phyloP scores from a whole-genome alignment of 1,140 invertebrate species.

The Listronotus oregonensis region DNA sequence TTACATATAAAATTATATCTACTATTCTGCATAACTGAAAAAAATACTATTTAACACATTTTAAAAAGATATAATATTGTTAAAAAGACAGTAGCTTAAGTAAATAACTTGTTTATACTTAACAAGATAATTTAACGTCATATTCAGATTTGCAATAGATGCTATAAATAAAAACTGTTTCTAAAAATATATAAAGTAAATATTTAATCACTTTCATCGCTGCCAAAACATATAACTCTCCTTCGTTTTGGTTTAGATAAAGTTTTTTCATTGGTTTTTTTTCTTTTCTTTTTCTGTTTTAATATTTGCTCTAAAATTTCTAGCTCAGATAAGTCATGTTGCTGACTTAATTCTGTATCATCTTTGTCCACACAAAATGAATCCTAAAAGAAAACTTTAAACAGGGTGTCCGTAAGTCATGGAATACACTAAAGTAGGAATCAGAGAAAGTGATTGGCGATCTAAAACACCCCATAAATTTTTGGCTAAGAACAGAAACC shows the following conservation, averaged over 20 bases:
- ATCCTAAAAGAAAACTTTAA: slow-evolving; percentile 49
- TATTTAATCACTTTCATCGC: slow-evolving; percentile 40
- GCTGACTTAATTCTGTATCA: slow-evolving; percentile 34
- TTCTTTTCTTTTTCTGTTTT: slow-evolving; percentile 42
- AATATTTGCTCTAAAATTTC: slow-evolving; percentile 47
- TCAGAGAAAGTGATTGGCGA: slow-evolving; percentile 1
- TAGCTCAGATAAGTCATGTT: slow-evolving; percentile 44
- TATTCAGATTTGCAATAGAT: no score
- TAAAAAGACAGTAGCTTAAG: no score
- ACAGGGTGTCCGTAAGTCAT: slow-evolving; percentile 7
- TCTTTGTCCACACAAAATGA: slow-evolving; percentile 47
- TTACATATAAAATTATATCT: no score
- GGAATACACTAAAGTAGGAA: not conserved
- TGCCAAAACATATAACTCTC: slow-evolving; percentile 36
- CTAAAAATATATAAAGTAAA: no score
- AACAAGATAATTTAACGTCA: no score
- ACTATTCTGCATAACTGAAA: no score
- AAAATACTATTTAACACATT: no score
- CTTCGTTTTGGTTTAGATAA: slow-evolving; percentile 37
- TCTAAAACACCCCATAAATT: no score
- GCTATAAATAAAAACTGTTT: no score
- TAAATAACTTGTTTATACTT: no score
- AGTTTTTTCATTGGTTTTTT: slow-evolving; percentile 21
- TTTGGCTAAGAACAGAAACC: no score
- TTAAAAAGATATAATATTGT: no score